Percentiles rank a stretch among this genome's conserved stretches.
These are phyloP conservation scores for Dicrostonyx torquatus DNA, from an alignment of 2,797 vertebrate species.

Conservation along the genomic window DNA sequence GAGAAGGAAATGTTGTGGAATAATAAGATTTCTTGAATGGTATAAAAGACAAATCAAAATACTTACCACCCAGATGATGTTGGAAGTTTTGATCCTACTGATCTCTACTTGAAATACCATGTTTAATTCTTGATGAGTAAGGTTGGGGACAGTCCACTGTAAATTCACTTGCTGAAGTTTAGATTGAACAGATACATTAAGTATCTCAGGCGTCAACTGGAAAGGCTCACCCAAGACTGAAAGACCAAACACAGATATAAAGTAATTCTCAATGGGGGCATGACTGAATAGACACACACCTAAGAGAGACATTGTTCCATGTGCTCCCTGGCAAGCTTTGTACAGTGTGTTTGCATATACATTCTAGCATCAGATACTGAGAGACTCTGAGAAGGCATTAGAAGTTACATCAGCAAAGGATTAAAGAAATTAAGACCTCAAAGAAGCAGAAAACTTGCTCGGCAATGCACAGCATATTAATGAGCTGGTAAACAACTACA, in stretches of 20 bases:
- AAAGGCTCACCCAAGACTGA: constrained; percentile 68
- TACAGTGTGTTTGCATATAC: neutral
- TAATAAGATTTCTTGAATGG: neutral
- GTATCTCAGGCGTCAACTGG: constrained; percentile 54
- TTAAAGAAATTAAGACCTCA: constrained; percentile 32
- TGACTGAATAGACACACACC: neutral
- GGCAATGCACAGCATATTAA: neutral
- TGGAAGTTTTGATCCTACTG: constrained; percentile 33
- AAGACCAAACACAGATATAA: constrained; percentile 50
- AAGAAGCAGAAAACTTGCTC: neutral
- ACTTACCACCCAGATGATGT: constrained; percentile 83
- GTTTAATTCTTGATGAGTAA: constrained; percentile 60
- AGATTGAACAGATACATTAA: constrained; percentile 71
- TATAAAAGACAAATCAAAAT: constrained; percentile 35
- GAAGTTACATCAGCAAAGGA: neutral
- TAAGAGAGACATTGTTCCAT: neutral
- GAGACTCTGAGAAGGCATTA: neutral
- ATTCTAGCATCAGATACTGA: neutral
- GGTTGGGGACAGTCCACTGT: constrained; percentile 82
- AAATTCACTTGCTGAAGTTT: constrained; percentile 79
- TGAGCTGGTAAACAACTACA: neutral
- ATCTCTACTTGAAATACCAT: constrained; percentile 87
- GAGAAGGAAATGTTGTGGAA: neutral
- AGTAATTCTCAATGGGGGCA: neutral
- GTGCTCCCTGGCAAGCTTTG: neutral